Conservation (phyloP, 2,797 vertebrate genomes). For the Oophaga sylvatica region DNA sequence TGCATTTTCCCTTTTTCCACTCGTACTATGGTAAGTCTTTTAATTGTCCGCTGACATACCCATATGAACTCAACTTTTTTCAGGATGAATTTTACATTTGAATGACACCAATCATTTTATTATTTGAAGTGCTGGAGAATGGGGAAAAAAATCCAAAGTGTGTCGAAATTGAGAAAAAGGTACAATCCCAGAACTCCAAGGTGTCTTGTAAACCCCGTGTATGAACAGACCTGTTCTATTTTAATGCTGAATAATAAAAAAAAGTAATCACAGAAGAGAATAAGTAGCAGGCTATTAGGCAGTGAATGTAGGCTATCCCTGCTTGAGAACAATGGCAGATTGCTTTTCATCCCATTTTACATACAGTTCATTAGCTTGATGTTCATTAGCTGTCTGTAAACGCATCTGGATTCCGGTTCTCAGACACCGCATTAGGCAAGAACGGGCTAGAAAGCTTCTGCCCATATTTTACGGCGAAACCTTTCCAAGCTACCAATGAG, state of each 20-base stretch:
- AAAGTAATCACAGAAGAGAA: neutral
- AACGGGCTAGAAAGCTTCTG: neutral
- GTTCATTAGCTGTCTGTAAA: constrained; percentile 15
- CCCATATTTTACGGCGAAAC: neutral
- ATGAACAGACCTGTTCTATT: neutral
- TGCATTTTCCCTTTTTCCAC: no score
- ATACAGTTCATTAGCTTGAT: constrained; percentile 13
- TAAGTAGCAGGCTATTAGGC: neutral
- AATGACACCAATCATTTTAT: no score
- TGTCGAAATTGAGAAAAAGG: no score
- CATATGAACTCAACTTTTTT: no score
- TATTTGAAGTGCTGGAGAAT: no score
- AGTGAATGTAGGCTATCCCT: neutral
- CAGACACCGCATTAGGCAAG: neutral
- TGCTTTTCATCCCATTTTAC: neutral
- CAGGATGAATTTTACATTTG: no score
- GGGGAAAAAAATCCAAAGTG: no score
- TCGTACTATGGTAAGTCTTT: no score
- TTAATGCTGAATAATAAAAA: neutral
- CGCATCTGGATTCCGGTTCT: neutral
- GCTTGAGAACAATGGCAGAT: neutral
- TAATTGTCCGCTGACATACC: no score
- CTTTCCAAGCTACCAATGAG: neutral
- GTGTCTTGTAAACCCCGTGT: neutral
- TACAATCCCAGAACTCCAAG: no score